Evolutionary conservation across 2,113 vertebrate genomes (phyloP).

Genomic region (Hyperopisus bebe): DNA sequence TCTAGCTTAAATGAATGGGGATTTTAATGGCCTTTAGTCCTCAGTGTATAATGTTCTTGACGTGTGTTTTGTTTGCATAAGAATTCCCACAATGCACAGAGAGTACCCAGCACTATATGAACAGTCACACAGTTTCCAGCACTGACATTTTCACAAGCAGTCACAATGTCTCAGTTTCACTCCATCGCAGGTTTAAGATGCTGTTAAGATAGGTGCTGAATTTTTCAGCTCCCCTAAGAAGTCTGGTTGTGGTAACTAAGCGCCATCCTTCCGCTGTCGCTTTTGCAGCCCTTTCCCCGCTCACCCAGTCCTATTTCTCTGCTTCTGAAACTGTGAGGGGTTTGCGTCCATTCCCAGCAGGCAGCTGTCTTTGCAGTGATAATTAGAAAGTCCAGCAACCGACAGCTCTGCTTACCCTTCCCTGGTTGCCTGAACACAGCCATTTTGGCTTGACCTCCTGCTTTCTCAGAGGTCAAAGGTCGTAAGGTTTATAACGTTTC

Average conservation of each 20-base stretch:
- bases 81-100: background rate
- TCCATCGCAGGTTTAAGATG: background rate
- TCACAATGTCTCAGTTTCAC: background rate
- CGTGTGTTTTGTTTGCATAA: background rate
- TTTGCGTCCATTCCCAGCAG: background rate
- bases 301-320: background rate
- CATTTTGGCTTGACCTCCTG: background rate
- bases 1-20: background rate
- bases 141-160: background rate
- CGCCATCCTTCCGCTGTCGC: background rate
- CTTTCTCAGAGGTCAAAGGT: background rate
- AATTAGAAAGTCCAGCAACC: conserved; percentile 14
- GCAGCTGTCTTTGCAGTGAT: conserved; percentile 9
- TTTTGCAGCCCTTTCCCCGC: background rate
- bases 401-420: background rate
- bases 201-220: conserved; percentile 4
- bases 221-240: background rate
- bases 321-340: background rate
- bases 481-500: background rate
- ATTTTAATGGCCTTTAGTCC: background rate
- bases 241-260: background rate
- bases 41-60: background rate
- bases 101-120: background rate
- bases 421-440: background rate
- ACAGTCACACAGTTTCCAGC: background rate